Percentiles rank a stretch among this genome's conserved stretches.
phyloP scores from a whole-genome alignment of 2,113 vertebrate species.

The Gadus macrocephalus region DNA sequence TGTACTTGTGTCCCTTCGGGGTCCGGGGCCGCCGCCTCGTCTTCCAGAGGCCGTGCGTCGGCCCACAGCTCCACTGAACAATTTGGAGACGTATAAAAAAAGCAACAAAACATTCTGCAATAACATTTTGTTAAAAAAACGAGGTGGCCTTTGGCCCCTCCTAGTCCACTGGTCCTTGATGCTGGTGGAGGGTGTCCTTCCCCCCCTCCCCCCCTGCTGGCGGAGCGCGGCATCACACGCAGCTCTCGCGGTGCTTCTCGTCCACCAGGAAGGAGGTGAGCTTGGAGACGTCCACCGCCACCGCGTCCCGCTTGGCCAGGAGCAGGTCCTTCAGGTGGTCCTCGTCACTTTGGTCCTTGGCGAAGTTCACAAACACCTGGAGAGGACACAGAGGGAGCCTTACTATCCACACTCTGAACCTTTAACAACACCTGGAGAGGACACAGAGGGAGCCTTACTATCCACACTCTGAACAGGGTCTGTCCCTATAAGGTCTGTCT shows the following conservation, averaged over 20 bases:
- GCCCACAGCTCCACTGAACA: constrained; percentile 57
- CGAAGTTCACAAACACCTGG: constrained; percentile 98
- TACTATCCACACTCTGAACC: neutral
- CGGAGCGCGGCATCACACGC: constrained; percentile 74
- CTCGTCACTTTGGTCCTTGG: constrained; percentile 99
- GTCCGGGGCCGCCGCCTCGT: too few species aligned
- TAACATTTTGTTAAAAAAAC: constrained; percentile 28
- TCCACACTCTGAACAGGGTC: neutral
- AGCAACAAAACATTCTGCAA: constrained; percentile 41
- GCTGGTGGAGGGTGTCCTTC: neutral
- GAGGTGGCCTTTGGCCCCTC: constrained; percentile 29
- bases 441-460: neutral
- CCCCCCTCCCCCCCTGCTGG: constrained; percentile 33
- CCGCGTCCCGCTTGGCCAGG: constrained; percentile 86
- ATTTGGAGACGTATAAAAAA: constrained; percentile 44
- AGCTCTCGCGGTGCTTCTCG: constrained; percentile 88
- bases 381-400: constrained; percentile 5
- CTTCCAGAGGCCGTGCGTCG: constrained; percentile 1
- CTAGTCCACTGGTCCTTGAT: constrained; percentile 39
- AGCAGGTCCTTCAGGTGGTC: constrained; percentile 93
- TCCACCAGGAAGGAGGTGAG: constrained; percentile 85
- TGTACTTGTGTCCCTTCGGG: constrained; percentile 65
- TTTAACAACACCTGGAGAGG: constrained; percentile 78
- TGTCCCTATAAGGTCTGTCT: too few species aligned
- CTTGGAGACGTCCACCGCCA: constrained; percentile 84